Evolutionary conservation across 2,888 invertebrate genomes (phyloP).

Genomic region (Callyntrura guangdongensis): DNA sequence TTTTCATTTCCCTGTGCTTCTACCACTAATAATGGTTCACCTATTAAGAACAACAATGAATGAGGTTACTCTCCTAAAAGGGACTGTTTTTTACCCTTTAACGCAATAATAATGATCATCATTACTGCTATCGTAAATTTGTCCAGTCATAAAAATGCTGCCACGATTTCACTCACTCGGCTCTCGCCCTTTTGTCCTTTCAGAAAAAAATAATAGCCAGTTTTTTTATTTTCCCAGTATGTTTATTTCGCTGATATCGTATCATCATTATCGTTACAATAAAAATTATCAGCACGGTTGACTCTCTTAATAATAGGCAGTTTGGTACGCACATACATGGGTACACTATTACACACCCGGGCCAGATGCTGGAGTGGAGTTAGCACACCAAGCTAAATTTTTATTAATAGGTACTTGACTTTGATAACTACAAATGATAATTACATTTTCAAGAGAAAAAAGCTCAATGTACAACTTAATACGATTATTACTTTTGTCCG

Average conservation of each 20-base stretch:
- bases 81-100: neutral
- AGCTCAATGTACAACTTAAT: constrained; percentile 32
- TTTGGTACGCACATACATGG: neutral
- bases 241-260: neutral
- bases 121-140: constrained; percentile 70
- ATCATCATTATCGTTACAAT: neutral
- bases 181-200: neutral
- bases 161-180: constrained; percentile 5
- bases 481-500: constrained; percentile 30
- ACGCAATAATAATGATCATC: constrained; percentile 58
- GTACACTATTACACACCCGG: no score
- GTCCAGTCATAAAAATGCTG: constrained; percentile 62
- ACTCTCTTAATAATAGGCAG: neutral
- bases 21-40: neutral
- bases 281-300: constrained; percentile 4
- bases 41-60: neutral
- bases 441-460: neutral
- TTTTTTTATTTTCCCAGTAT: neutral
- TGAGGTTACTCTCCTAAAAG: neutral
- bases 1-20: neutral
- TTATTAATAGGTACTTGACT: constrained; percentile 40
- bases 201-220: neutral
- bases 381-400: neutral
- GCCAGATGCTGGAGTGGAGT: neutral
- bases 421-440: constrained; percentile 56